Evolutionary conservation across 2,797 vertebrate species (phyloP).

Genomic region (Geotrypetes seraphini): DNA sequence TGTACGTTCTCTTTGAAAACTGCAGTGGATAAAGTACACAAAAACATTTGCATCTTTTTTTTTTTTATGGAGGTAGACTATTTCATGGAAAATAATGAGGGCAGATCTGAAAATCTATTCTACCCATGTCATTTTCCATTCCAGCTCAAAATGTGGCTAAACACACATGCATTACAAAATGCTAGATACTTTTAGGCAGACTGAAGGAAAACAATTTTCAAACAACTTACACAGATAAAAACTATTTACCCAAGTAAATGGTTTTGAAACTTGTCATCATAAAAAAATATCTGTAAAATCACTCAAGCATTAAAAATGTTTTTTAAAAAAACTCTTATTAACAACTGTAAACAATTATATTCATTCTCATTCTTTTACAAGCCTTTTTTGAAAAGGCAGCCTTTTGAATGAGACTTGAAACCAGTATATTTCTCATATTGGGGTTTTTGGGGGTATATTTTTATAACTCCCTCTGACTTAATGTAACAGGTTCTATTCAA

Average conservation of each 20-base stretch:
- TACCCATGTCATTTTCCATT: too few species aligned
- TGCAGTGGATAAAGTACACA: too few species aligned
- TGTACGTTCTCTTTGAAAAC: neutral
- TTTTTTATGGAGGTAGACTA: too few species aligned
- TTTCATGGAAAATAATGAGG: too few species aligned
- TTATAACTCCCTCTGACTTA: slow-evolving; percentile 13
- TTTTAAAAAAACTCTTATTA: slow-evolving; percentile 4
- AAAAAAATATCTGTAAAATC: neutral
- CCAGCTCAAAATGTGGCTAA: too few species aligned
- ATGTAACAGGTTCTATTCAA: too few species aligned
- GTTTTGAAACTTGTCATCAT: too few species aligned
- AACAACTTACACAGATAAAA: too few species aligned
- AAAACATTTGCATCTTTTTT: too few species aligned
- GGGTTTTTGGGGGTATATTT: slow-evolving; percentile 11
- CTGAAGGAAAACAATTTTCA: slow-evolving; percentile 15
- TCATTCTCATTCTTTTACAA: slow-evolving; percentile 18
- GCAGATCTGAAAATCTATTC: too few species aligned
- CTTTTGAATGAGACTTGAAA: slow-evolving; percentile 5
- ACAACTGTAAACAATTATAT: slow-evolving; percentile 16
- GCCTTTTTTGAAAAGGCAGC: slow-evolving; percentile 5
- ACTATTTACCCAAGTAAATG: neutral
- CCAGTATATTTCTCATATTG: slow-evolving; percentile 2
- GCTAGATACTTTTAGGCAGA: neutral
- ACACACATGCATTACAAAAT: too few species aligned
- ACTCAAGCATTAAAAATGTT: slow-evolving; percentile 4